A percentile compares a stretch with the other conserved stretches of the same genome.
These are phyloP conservation scores for Procambarus virginalis DNA, from an alignment of 1,140 invertebrate genomes.

Conservation along the genomic window DNA sequence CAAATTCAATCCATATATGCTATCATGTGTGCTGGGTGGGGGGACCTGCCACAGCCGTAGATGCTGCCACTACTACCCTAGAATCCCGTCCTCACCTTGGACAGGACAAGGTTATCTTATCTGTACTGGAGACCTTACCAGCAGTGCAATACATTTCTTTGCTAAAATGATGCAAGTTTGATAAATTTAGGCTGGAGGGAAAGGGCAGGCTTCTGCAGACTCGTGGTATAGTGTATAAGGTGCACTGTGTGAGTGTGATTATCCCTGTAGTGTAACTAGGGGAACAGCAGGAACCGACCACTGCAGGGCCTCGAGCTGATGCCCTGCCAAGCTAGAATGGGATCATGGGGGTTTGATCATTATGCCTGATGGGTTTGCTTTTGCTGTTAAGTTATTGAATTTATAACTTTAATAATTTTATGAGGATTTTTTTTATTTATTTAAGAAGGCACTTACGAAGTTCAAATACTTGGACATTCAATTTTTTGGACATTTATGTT, in stretches of 20 bases:
- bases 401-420: conserved; percentile 18
- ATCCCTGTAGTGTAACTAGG: conserved; percentile 45
- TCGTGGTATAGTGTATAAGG: conserved; percentile 49
- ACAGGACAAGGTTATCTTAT: conserved; percentile 13
- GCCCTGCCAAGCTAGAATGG: conserved; percentile 26
- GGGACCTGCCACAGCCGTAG: conserved; percentile 60
- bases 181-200: conserved; percentile 9
- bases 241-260: conserved; percentile 58
- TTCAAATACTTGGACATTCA: neutral
- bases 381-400: conserved; percentile 54
- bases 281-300: conserved; percentile 22
- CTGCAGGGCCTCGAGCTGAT: conserved; percentile 48
- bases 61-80: conserved; percentile 49
- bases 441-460: neutral
- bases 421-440: conserved; percentile 1
- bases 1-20: neutral
- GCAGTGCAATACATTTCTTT: conserved; percentile 18
- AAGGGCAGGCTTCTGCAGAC: conserved; percentile 53
- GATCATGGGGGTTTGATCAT: conserved; percentile 15
- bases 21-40: conserved; percentile 60
- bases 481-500: neutral
- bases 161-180: conserved; percentile 15
- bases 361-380: conserved; percentile 61
- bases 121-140: neutral
- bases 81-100: conserved; percentile 14